Conservation (phyloP, 2,888 invertebrate species). For the Lydus trimaculatus region DNA sequence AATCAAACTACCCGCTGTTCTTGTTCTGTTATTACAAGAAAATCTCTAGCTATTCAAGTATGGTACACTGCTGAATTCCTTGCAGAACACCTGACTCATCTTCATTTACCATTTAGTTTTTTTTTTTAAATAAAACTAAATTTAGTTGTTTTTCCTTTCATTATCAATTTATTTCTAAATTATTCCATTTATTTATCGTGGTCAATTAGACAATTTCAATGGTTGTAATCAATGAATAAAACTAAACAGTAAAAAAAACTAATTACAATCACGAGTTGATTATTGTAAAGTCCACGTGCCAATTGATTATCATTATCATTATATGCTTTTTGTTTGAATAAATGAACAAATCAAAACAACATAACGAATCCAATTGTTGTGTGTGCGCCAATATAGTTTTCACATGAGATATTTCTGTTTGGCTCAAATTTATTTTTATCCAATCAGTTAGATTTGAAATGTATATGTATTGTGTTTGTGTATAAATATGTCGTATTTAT, state of each 20-base stretch:
- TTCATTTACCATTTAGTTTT: too few relatives aligned
- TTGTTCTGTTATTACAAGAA: too few relatives aligned
- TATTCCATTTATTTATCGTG: neutral
- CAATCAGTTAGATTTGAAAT: neutral
- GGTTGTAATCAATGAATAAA: neutral
- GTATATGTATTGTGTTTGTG: neutral
- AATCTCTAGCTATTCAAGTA: too few relatives aligned
- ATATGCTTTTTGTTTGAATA: neutral
- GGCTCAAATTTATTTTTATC: neutral
- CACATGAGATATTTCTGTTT: neutral
- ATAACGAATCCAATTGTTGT: neutral
- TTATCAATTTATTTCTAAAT: neutral
- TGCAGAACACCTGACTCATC: too few relatives aligned
- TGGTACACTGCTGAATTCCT: too few relatives aligned
- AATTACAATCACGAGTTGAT: neutral
- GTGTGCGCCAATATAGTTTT: neutral
- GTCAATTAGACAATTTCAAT: neutral
- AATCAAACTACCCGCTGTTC: too few relatives aligned
- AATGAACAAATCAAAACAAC: neutral
- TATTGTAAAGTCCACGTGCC: constrained; percentile 1
- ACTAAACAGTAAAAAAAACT: neutral
- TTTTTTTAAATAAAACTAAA: neutral
- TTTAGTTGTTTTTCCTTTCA: too few relatives aligned
- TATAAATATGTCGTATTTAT: neutral
- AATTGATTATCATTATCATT: neutral